Evolutionary conservation across 2,888 invertebrate genomes (phyloP).

Genomic region (Dryococelus australis): DNA sequence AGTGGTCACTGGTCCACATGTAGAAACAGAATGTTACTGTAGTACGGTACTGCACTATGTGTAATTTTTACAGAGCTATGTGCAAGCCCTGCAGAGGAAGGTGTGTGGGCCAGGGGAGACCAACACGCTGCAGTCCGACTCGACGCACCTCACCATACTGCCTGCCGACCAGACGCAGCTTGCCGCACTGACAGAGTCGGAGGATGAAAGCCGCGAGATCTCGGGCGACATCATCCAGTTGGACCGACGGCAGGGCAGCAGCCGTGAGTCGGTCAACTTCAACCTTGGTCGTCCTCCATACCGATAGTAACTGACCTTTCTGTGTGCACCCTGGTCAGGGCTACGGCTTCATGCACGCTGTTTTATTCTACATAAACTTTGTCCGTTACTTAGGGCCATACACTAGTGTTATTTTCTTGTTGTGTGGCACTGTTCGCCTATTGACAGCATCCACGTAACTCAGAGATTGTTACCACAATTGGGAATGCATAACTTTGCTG

Average conservation of each 20-base stretch:
- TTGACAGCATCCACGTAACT: too few species aligned
- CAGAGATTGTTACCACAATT: too few species aligned
- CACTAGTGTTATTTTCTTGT: too few species aligned
- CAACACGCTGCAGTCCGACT: slow-evolving; percentile 79
- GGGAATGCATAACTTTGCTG: too few species aligned
- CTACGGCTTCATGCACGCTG: too few species aligned
- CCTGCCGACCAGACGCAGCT: slow-evolving; percentile 69
- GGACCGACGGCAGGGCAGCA: slow-evolving; percentile 39
- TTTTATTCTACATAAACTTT: too few species aligned
- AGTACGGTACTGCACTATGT: too few species aligned
- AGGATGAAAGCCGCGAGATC: slow-evolving; percentile 59
- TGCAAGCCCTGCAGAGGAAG: slow-evolving; percentile 79
- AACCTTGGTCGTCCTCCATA: slow-evolving; percentile 37
- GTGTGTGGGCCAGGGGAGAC: slow-evolving; percentile 65
- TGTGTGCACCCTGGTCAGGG: background rate
- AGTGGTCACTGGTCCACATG: too few species aligned
- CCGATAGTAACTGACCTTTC: slow-evolving; percentile 64
- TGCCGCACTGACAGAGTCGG: slow-evolving; percentile 66
- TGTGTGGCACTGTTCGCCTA: too few species aligned
- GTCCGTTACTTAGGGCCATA: too few species aligned
- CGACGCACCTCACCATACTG: slow-evolving; percentile 78
- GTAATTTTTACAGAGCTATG: slow-evolving; percentile 70
- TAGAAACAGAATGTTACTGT: too few species aligned
- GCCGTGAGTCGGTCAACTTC: slow-evolving; percentile 38
- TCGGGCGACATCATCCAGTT: slow-evolving; percentile 49